Evolutionary conservation across 2,888 invertebrate species (phyloP), one percentile per base, ranked within the genome.

Genomic region (Mesopsocus fuscifrons): DNA sequence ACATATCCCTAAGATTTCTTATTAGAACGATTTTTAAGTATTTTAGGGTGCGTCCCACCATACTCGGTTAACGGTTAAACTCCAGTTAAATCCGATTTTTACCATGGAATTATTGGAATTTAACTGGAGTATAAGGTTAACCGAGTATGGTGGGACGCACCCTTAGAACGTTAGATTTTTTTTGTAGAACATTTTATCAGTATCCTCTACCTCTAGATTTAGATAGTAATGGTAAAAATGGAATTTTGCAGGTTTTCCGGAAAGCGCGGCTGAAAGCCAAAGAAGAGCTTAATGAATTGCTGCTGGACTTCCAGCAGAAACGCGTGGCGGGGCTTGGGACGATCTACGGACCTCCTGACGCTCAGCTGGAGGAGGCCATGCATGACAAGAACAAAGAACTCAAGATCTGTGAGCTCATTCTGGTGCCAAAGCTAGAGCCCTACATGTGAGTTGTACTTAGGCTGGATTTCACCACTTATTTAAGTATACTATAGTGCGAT

Each of bases 251-350:
- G 60, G 64, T 77, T 48, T 97, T 97, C 60, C 76, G 80, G 64
- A 85, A 88, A 54, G 88, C 92, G 41, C 70, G 94, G 31, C 72
- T 74, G 49, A 74, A 79, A 52, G 87, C 88, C 4, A 78, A 80
- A 54, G 80, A 82, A 51, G 85, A 85, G 58, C 64, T 91, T 41
- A 72, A 76, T 42, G 77, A 77, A 52, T 80, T 82, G 54, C 65
- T 92, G 41, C 73, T 72, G 21, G 88, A 89, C 59, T 84, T 84
- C 63, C 79, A 91, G 56, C 79, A 80, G 52, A 92, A 92, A 62
- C 66, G 91, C 51, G 84, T 80, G 30, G 81, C 89, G 26, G 94
- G 94, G 2, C 66, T 94, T 46, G 89, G 83, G 11, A 79, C 80
- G 41, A 72, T 95, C 51, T 94, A 84, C 62, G 94, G 92, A 1